These are phyloP conservation scores for Leptinotarsa lineolata DNA, from an alignment of 1,140 invertebrate genomes.

Conservation along the genomic window DNA sequence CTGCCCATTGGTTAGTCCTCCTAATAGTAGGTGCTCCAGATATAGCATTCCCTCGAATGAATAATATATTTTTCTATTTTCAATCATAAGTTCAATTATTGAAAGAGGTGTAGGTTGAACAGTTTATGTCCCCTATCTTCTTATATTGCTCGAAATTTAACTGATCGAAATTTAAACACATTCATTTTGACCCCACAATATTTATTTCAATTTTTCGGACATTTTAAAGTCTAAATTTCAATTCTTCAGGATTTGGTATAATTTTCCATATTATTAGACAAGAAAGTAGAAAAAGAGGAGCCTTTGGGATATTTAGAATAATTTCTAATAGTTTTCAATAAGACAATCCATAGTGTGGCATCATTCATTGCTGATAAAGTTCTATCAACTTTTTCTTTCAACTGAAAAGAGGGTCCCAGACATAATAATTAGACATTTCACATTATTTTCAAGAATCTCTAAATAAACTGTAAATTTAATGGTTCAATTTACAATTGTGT, in stretches of 20 bases:
- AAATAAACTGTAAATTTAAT: too few relatives aligned
- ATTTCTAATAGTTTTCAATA: conserved; percentile 42
- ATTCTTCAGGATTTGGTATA: conserved; percentile 68
- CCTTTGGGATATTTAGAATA: conserved; percentile 65
- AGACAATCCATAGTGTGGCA: too few relatives aligned
- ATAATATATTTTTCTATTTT: conserved; percentile 71
- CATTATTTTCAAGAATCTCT: too few relatives aligned
- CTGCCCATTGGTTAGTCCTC: conserved; percentile 73
- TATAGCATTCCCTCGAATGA: conserved; percentile 77
- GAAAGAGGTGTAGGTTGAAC: conserved; percentile 71
- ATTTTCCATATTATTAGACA: conserved; percentile 67
- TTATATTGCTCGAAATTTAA: conserved; percentile 62
- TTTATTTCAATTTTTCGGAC: too few relatives aligned
- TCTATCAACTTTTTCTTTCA: too few relatives aligned
- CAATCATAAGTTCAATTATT: conserved; percentile 63
- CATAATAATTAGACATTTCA: too few relatives aligned
- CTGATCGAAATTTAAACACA: conserved; percentile 72
- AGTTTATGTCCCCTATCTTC: conserved; percentile 69
- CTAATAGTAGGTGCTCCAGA: conserved; percentile 73
- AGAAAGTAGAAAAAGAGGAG: conserved; percentile 64
- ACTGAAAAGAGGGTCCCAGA: too few relatives aligned
- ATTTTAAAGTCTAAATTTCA: conserved; percentile 78
- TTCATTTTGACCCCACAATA: conserved; percentile 72
- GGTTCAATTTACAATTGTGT: too few relatives aligned
- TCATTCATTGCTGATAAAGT: too few relatives aligned